Conservation (phyloP, 2,797 vertebrate genomes). For the Chrysocyon brachyurus region DNA sequence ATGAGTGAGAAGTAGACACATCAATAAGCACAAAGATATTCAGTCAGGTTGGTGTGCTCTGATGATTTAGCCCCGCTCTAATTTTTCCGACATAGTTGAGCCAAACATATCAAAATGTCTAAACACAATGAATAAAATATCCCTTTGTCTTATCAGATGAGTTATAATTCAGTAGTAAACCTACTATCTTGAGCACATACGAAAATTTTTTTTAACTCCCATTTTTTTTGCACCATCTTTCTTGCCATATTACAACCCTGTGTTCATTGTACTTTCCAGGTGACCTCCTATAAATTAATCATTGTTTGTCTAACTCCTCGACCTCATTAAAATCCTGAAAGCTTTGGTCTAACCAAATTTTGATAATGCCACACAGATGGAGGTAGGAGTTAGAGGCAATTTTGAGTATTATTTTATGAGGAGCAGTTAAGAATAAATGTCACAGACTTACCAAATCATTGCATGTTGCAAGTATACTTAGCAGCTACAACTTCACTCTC, state of each 20-base stretch:
- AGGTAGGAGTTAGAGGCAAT: not conserved
- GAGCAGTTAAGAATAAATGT: conserved; percentile 43
- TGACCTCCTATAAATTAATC: conserved; percentile 18
- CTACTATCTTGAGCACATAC: not conserved
- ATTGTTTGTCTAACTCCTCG: conserved; percentile 47
- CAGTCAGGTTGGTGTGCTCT: not conserved
- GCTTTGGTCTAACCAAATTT: not conserved
- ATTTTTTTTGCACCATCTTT: not conserved
- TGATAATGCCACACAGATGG: conserved; percentile 42
- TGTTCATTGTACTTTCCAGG: not conserved
- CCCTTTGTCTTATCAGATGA: not conserved
- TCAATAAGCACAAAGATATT: not conserved
- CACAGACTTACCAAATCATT: not conserved
- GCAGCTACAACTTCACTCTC: not conserved
- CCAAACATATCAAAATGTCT: not conserved
- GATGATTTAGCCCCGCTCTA: not conserved
- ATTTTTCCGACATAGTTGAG: not conserved
- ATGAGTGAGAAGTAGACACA: not conserved
- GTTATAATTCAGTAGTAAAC: not conserved
- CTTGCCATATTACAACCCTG: not conserved
- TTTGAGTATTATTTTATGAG: not conserved
- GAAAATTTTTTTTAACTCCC: not conserved
- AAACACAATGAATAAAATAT: not conserved
- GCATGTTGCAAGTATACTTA: not conserved
- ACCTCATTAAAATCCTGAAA: conserved; percentile 12